Percentiles rank a stretch among this genome's conserved stretches.
Evolutionary conservation across 2,113 vertebrate species (phyloP).

Genomic region (Vidua macroura): DNA sequence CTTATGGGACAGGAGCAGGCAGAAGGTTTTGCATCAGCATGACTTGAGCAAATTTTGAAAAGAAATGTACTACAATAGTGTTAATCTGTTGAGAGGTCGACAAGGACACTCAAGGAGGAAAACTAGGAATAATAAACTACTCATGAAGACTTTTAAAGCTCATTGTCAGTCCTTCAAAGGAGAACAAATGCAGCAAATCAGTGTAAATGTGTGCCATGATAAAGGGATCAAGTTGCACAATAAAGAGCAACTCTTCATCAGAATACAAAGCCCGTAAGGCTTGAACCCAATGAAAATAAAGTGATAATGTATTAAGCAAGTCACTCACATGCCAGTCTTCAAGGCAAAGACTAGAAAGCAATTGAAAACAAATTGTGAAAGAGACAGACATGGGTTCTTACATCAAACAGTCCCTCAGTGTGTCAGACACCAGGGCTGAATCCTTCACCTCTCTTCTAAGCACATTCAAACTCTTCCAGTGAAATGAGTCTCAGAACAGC

Average conservation of each 20-base stretch:
- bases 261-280: background rate
- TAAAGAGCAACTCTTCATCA: background rate
- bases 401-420: background rate
- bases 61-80: background rate
- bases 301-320: background rate
- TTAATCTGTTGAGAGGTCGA: background rate
- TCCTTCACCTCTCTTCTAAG: background rate
- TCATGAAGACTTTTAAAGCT: background rate
- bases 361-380: background rate
- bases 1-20: background rate
- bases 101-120: background rate
- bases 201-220: background rate
- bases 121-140: background rate
- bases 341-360: background rate
- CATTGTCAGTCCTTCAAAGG: background rate
- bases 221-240: background rate
- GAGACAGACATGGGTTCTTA: background rate
- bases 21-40: background rate
- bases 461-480: background rate
- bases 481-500: background rate
- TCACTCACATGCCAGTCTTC: background rate
- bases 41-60: background rate
- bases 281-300: background rate
- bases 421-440: background rate
- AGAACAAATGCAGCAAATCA: background rate